A percentile compares a stretch with the other conserved stretches of the same genome.
Evolutionary conservation across 2,888 invertebrate genomes (phyloP).

Genomic region (Eupithecia exiguata): DNA sequence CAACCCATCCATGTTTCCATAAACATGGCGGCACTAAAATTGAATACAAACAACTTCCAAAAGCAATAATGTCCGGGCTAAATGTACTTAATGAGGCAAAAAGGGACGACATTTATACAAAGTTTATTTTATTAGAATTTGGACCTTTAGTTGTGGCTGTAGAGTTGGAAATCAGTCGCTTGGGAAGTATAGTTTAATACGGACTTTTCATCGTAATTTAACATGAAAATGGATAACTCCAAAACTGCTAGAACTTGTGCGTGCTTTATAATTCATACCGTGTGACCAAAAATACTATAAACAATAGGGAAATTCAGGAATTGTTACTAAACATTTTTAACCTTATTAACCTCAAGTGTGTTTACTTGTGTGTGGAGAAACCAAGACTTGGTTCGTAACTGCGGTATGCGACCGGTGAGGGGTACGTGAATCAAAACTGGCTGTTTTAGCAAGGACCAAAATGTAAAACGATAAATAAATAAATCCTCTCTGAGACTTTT

Average conservation of each 20-base stretch:
- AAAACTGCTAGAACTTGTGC: neutral
- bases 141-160: slow-evolving; percentile 4
- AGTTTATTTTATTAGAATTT: slow-evolving; percentile 5
- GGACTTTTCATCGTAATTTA: slow-evolving; percentile 1
- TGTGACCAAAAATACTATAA: no score
- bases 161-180: slow-evolving; percentile 4
- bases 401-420: no score
- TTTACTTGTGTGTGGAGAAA: no score
- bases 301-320: no score
- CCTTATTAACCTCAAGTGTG: no score
- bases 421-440: no score
- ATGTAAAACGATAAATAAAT: no score
- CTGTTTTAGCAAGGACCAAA: no score
- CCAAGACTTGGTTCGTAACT: no score
- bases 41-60: slow-evolving; percentile 39
- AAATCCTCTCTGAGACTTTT: no score
- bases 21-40: slow-evolving; percentile 35
- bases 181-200: neutral
- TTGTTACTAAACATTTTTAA: no score
- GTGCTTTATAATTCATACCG: neutral
- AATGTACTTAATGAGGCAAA: slow-evolving; percentile 37
- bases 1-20: slow-evolving; percentile 14
- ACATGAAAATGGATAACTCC: neutral
- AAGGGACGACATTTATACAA: slow-evolving; percentile 32
- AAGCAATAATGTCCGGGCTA: slow-evolving; percentile 36